Evolutionary conservation across 2,888 invertebrate genomes (phyloP), one percentile per base, ranked within the genome.

Genomic region (Mystacides longicornis): DNA sequence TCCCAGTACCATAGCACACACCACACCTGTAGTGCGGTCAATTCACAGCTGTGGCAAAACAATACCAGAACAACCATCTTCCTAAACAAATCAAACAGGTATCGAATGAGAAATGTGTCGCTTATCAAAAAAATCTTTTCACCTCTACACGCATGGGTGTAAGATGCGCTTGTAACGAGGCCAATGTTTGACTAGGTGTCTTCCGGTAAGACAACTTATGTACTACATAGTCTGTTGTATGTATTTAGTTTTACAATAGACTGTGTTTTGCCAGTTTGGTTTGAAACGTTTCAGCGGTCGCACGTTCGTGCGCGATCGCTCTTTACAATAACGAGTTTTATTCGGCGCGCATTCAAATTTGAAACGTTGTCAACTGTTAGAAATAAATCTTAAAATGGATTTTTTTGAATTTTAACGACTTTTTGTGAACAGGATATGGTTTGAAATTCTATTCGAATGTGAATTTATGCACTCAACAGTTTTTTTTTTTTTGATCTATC

Each of bases 11-110:
- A 45, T 18, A 21, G 18, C 48, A 48, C 54, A 51, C 55, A 52
- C 55, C 51, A 14, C 53, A 56, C 56, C 50, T 56, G 51, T n/a
- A n/a, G n/a, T 52, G 43, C 45, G 51, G 51, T 57, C 49, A 37
- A 57, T 45, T 57, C 54, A 51, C 57, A 57, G 57, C 57, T 57
- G 57, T 53, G 51, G 53, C 53, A 48, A 37, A 55, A 52, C 23
- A 14, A 31, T 18, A n/a, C 22, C 9, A n/a, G 14, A 22, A 16
- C 16, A 18, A n/a, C n/a, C n/a, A n/a, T n/a, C n/a, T n/a, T 48
- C 4, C 21, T n/a, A 37, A 37, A 3, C 3, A 14, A 37, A 16
- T 3, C 16, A 23, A 16, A 23, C 54, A 20, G 54, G 49, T 49
- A 49, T n/a, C 20, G 22, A 9, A 37, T 33, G 33, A 22, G 49